Evolutionary conservation across 2,888 invertebrate genomes (phyloP), one percentile per base, ranked within the genome.

Genomic region (Netelia fuscicornis): DNA sequence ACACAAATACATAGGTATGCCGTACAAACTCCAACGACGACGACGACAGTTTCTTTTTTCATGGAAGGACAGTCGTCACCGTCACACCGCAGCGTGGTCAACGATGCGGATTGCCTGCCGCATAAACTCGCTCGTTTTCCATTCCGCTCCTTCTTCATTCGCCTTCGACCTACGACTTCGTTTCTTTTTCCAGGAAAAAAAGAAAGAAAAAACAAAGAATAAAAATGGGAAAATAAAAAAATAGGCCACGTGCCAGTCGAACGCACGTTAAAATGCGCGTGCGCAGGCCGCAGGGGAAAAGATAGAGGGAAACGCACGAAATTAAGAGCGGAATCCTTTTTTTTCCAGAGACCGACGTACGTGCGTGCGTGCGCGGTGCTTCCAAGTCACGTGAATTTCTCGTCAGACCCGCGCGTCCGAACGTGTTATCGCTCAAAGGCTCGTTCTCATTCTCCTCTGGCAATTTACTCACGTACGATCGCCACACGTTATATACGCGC

Each of bases 391-490:
- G 62, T 81, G 67, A 48, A 42, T 64, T 44, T 25, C 30, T 25
- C 58, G 30, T 23, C 10, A 13, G 17, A 11, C 44, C 17, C 65
- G 54, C 52, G 20, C 64, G n/a, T 25, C 11, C 42, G 74, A 52
- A 72, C 72, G 80, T 77, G 67, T 81, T 81, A 84, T 84, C 84
- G 80, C 64, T 81, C 84, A 64, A 30, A 30, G 30, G 5, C 54
- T 64, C 23, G 62, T n/a, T 71, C 65, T 42, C 71, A 70, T 20
- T 42, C 58, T 58, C 68, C 23, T 62, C 56, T 74, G 79, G 81
- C 85, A 87, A 88, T 87, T 87, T 72, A 85, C 87, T 87, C 85
- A 86, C 86, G 86, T 84, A 87, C 85, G 84, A 83, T 82, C 83
- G 87, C 87, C 87, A 87, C 81, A 62, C 71, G 79, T 81, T 30